phyloP scores from a whole-genome alignment of 2,888 invertebrate genomes.

The Homarus gammarus region DNA sequence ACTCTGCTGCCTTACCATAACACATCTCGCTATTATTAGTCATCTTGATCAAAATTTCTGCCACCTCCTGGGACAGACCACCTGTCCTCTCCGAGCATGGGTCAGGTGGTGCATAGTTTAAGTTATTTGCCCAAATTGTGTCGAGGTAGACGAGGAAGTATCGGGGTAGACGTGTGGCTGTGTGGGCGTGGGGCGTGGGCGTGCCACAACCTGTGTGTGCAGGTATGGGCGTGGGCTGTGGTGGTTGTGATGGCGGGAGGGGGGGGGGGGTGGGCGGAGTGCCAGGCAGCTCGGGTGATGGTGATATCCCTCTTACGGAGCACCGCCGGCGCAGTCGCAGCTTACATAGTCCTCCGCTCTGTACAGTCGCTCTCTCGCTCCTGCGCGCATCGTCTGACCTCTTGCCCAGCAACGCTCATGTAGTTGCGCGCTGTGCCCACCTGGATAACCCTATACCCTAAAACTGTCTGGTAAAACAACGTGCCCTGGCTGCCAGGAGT shows the following conservation, averaged over 20 bases:
- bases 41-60: no score
- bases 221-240: conserved; percentile 51
- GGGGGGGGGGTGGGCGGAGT: conserved; percentile 21
- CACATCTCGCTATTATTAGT: not conserved
- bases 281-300: conserved; percentile 27
- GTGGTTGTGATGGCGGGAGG: not conserved
- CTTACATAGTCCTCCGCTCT: conserved; percentile 9
- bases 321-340: conserved; percentile 35
- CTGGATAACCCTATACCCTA: no score
- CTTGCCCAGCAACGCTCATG: not conserved
- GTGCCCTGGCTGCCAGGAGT: no score
- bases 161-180: not conserved
- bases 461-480: no score
- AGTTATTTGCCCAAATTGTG: no score
- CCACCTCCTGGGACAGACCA: no score
- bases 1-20: not conserved
- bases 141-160: no score
- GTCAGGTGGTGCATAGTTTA: no score
- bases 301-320: conserved; percentile 31
- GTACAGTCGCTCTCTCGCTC: not conserved
- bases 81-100: no score
- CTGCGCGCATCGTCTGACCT: not conserved
- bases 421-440: not conserved
- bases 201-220: conserved; percentile 31
- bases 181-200: not conserved